phyloP scores from a whole-genome alignment of 2,113 vertebrate genomes.

The Dissostichus mawsoni region DNA sequence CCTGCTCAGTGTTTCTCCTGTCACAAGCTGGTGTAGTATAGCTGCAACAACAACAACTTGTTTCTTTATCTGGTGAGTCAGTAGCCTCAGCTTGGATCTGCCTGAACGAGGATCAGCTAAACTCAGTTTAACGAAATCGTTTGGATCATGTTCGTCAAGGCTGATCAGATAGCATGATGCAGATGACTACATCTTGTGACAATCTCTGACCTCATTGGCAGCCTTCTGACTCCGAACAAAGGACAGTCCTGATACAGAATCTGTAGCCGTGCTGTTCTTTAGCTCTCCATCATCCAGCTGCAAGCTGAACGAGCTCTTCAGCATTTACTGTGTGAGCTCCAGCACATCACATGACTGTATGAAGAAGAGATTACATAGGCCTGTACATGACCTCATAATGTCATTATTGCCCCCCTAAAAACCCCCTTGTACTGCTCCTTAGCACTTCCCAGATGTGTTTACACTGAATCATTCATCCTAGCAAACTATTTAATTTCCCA shows the following conservation, averaged over 20 bases:
- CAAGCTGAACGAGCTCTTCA: constrained; percentile 13
- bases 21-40: constrained; percentile 55
- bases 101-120: constrained; percentile 24
- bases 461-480: not conserved
- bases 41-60: constrained; percentile 49
- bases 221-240: constrained; percentile 71
- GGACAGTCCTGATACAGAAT: constrained; percentile 53
- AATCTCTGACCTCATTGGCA: constrained; percentile 76
- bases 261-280: constrained; percentile 33
- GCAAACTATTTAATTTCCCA: not conserved
- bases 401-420: not conserved
- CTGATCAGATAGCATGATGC: constrained; percentile 52
- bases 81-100: constrained; percentile 23
- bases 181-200: constrained; percentile 72
- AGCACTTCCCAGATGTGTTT: not conserved
- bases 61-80: constrained; percentile 33
- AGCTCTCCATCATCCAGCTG: constrained; percentile 32
- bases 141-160: constrained; percentile 17
- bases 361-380: constrained; percentile 6
- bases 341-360: constrained; percentile 17
- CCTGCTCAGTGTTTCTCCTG: constrained; percentile 53
- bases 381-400: constrained; percentile 42
- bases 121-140: not conserved
- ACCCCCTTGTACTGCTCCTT: not conserved
- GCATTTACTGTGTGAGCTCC: not conserved